Base-by-base conservation (phyloP, 2,888 invertebrate genomes). In the Hemithea aestivaria region DNA sequence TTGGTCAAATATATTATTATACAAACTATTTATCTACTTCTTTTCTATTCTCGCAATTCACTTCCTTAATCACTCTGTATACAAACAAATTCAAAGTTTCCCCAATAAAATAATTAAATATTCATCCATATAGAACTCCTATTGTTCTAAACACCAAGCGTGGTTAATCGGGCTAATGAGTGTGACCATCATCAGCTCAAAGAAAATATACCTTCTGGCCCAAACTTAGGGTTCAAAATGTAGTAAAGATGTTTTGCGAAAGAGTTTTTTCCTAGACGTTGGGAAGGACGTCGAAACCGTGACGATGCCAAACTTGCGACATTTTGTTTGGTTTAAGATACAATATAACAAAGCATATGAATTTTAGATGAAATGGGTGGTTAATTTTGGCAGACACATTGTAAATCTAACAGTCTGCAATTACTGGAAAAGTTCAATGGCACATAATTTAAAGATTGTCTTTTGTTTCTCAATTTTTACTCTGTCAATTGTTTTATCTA, bases 131-230 rank as follows among this genome's bases (percentile, higher is more conserved):
- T 50, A 58, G 56, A 67, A 65, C 62, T 56, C n/a, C 56, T 50
- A 60, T 56, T 60, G 60, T 68, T 72, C 56, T 57, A 55, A 65
- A 62, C 61, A 62, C 45, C 67, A 63, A 75, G 74, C 79, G 68
- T 78, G 53, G 71, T 72, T 72, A 79, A 79, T 73, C 69, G 52
- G 57, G 57, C 61, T 76, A 79, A 78, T 70, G 50, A 62, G 59
- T 71, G 68, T 69, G 73, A 71, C 73, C 56, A 48, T 39, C 48
- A 30, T 34, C 30, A 40, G 50, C 39, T 49, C 41, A n/a, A 20
- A 29, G 11, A 70, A 52, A 49, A 24, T 62, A 8, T 11, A 46
- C 56, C 56, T 57, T 70, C 35, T 25, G 1, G 0, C 8, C 5
- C 12, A 43, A 9, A 42, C 7, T 16, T 68, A 72, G 35, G 52